Conservation (phyloP, 2,888 invertebrate genomes). For the Xanthorhoe spadicearia region DNA sequence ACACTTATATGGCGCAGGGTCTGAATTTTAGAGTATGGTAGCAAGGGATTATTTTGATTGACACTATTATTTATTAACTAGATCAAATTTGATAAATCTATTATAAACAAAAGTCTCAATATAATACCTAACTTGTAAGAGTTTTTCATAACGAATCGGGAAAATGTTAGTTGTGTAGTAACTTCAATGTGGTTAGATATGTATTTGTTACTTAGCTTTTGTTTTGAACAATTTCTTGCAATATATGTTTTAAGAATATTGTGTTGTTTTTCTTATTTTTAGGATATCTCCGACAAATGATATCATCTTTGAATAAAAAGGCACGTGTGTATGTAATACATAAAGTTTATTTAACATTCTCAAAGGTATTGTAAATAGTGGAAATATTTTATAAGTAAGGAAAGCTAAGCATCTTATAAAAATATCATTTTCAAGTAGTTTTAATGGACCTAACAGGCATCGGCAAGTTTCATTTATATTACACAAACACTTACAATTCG, state of each 20-base stretch:
- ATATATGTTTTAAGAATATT: conserved; percentile 29
- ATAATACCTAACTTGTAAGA: conserved; percentile 8
- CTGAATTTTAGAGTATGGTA: background rate
- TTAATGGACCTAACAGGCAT: conserved; percentile 71
- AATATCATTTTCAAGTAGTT: conserved; percentile 72
- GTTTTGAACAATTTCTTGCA: conserved; percentile 31
- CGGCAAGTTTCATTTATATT: conserved; percentile 63
- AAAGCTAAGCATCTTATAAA: conserved; percentile 84
- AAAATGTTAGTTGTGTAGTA: conserved; percentile 10
- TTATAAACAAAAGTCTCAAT: conserved; percentile 1
- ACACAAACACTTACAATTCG: conserved; percentile 46
- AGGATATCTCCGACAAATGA: no score
- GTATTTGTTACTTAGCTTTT: conserved; percentile 30
- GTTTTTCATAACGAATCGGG: conserved; percentile 18
- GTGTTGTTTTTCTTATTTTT: background rate
- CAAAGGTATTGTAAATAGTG: conserved; percentile 79
- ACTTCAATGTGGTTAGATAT: conserved; percentile 21
- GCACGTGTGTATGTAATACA: conserved; percentile 61
- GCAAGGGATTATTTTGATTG: conserved; percentile 17
- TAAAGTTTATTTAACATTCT: conserved; percentile 79
- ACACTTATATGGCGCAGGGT: background rate
- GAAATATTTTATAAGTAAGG: conserved; percentile 76
- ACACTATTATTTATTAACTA: conserved; percentile 1
- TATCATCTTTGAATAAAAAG: no score
- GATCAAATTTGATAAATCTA: conserved; percentile 7